These are phyloP conservation scores for Spongilla lacustris DNA, from an alignment of 37 sponge, comb jelly and placozoan species.

Conservation along the genomic window DNA sequence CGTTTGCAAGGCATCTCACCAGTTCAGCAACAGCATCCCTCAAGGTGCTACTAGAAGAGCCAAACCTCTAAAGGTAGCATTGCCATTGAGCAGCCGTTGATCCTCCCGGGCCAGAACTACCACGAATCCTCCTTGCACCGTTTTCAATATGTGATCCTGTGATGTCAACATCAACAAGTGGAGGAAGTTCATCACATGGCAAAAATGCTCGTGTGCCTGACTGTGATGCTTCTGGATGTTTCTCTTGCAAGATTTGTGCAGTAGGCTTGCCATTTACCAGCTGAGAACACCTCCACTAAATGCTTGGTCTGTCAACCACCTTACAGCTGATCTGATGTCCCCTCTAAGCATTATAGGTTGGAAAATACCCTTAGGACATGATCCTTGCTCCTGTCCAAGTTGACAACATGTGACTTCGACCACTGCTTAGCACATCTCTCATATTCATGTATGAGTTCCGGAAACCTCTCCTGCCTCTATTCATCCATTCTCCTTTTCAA, in stretches of 20 bases:
- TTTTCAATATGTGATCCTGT: constrained; percentile 27
- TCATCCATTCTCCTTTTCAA: neutral
- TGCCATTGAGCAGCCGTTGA: constrained; percentile 10
- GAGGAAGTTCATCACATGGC: constrained; percentile 24
- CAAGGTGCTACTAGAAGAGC: constrained; percentile 5
- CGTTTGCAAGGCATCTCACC: constrained; percentile 4
- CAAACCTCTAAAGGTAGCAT: constrained; percentile 14
- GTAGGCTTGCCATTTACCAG: neutral
- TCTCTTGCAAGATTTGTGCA: constrained; percentile 11
- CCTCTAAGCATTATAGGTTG: neutral
- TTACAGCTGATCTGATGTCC: constrained; percentile 5
- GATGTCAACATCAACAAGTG: too few relatives aligned
- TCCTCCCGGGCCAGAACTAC: constrained; percentile 37
- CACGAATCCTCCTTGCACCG: constrained; percentile 10
- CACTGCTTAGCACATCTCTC: too few relatives aligned
- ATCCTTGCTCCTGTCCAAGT: neutral
- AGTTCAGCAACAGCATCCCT: constrained; percentile 31
- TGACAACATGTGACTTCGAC: neutral
- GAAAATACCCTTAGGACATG: neutral
- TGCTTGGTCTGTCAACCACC: constrained; percentile 16
- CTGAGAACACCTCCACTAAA: neutral
- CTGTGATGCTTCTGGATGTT: constrained; percentile 13
- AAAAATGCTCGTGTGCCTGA: constrained; percentile 2
- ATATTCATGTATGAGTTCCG: too few relatives aligned
- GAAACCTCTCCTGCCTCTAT: too few relatives aligned